phyloP scores from a whole-genome alignment of 2,113 vertebrate species.

The Elachura formosa region DNA sequence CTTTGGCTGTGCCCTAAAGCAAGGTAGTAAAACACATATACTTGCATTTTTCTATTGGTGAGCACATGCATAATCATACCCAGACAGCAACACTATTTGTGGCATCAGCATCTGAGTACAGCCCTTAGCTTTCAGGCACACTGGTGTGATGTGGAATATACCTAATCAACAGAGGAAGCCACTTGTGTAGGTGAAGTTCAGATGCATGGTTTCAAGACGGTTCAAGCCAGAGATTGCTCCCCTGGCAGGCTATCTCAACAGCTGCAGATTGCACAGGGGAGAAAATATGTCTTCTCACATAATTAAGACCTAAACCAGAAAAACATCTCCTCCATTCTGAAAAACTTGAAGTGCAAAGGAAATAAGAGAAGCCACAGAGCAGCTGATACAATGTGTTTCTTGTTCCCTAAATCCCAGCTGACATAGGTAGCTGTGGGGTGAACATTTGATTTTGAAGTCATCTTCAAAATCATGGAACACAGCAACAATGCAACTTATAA shows the following conservation, averaged over 20 bases:
- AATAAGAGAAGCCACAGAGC: neutral
- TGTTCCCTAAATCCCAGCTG: neutral
- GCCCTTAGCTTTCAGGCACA: neutral
- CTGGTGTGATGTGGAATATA: neutral
- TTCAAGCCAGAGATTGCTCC: neutral
- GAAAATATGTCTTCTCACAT: neutral
- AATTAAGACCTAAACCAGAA: neutral
- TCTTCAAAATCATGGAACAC: neutral
- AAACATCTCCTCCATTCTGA: neutral
- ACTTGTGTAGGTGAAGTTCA: neutral
- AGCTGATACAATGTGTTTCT: neutral
- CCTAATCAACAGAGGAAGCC: neutral
- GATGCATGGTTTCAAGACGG: rapidly evolving
- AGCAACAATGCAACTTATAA: neutral
- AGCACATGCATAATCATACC: neutral
- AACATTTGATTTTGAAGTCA: neutral
- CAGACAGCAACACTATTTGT: neutral
- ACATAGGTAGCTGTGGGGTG: neutral
- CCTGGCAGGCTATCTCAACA: neutral
- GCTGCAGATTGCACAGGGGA: neutral
- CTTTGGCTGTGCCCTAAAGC: neutral
- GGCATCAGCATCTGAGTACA: neutral
- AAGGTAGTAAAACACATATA: neutral
- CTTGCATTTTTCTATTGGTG: neutral
- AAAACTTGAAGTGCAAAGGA: neutral